Percentiles rank a stretch among this genome's conserved stretches.
Evolutionary conservation across 2,113 vertebrate genomes (phyloP).

Genomic region (Phyllostomus discolor): DNA sequence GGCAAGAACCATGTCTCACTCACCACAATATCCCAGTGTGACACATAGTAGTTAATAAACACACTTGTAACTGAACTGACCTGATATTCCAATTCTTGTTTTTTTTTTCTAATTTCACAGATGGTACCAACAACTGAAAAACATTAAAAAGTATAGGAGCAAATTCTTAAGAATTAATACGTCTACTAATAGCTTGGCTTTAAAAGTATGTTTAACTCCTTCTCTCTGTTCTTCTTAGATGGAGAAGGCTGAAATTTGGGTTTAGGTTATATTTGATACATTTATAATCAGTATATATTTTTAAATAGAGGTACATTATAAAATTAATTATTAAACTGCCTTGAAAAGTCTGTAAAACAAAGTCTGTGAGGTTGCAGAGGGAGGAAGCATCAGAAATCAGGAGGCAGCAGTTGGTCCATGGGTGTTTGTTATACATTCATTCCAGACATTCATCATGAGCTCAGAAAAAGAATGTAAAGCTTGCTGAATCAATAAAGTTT

Average conservation of each 20-base stretch:
- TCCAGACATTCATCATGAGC: neutral
- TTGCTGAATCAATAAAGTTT: constrained; percentile 25
- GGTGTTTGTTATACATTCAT: neutral
- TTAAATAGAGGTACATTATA: neutral
- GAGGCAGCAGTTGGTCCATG: accelerated
- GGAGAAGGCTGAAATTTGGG: neutral
- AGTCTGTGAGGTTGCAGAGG: neutral
- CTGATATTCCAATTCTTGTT: neutral
- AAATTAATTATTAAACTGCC: neutral
- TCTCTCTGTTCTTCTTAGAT: neutral
- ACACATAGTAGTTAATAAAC: neutral
- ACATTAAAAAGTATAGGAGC: neutral
- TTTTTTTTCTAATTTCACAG: neutral
- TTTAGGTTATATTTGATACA: neutral
- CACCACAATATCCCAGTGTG: neutral
- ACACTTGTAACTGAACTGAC: neutral
- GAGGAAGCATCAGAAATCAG: neutral
- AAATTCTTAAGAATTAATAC: neutral
- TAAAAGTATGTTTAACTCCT: neutral
- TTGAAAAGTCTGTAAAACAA: neutral
- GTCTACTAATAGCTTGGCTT: neutral
- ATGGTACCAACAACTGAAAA: neutral
- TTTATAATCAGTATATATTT: neutral
- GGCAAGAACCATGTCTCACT: neutral
- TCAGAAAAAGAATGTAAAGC: neutral